These are phyloP conservation scores for Euthynnus affinis DNA, from an alignment of 2,797 vertebrate species.

Conservation along the genomic window DNA sequence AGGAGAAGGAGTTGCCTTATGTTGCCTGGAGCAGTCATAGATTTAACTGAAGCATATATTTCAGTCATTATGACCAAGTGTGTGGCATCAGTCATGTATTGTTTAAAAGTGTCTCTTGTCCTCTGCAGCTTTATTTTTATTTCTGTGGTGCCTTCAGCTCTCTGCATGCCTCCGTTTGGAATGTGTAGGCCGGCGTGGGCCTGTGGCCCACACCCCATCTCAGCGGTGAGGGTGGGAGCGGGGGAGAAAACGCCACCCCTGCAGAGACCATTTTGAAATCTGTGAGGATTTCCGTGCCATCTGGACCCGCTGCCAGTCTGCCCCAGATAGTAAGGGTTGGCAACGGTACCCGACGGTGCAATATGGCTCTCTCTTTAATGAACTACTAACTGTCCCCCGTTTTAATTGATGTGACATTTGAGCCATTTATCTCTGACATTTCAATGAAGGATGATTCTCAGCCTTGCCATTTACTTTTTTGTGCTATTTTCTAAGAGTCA, in stretches of 20 bases:
- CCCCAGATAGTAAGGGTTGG: constrained; percentile 88
- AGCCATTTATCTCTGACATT: constrained; percentile 90
- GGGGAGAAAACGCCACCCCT: constrained; percentile 84
- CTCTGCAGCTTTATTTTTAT: constrained; percentile 75
- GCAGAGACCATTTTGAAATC: constrained; percentile 88
- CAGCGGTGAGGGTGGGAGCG: constrained; percentile 82
- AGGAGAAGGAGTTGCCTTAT: constrained; percentile 57
- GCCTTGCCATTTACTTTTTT: constrained; percentile 88
- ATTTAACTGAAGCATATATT: constrained; percentile 70
- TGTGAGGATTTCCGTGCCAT: constrained; percentile 88
- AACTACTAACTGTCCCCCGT: constrained; percentile 89
- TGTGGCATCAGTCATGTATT: constrained; percentile 74
- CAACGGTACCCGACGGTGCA: constrained; percentile 88
- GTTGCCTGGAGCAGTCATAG: constrained; percentile 65
- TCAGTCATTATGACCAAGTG: constrained; percentile 66
- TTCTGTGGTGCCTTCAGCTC: constrained; percentile 75
- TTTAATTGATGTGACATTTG: constrained; percentile 90
- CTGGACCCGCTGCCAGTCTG: constrained; percentile 88
- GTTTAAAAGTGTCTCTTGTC: constrained; percentile 76
- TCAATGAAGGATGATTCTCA: constrained; percentile 88
- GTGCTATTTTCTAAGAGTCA: constrained; percentile 87
- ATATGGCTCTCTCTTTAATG: constrained; percentile 89
- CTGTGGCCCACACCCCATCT: constrained; percentile 83
- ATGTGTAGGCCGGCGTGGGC: constrained; percentile 82
- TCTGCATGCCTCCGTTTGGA: constrained; percentile 83